Evolutionary conservation across 2,113 vertebrate genomes (phyloP).

Genomic region (Seriola dumerili): DNA sequence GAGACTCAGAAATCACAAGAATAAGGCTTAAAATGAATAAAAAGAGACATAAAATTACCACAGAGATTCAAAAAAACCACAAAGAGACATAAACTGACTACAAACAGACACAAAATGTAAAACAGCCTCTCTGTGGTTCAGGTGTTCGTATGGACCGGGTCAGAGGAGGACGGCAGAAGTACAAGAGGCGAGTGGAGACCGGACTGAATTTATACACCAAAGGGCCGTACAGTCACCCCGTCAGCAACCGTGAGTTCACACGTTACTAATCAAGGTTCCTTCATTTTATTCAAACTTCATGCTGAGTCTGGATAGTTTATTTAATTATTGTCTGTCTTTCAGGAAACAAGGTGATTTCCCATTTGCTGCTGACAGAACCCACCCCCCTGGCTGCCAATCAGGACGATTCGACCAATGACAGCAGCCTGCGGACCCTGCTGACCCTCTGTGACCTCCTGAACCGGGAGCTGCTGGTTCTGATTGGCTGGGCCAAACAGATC

Average conservation of each 20-base stretch:
- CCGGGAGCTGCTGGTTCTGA: conserved; percentile 84
- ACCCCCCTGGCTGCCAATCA: conserved; percentile 78
- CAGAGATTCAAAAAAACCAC: too few relatives aligned
- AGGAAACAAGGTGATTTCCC: conserved; percentile 85
- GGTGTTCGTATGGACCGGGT: conserved; percentile 86
- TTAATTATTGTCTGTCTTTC: not conserved
- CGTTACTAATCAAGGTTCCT: not conserved
- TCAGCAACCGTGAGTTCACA: conserved; percentile 42
- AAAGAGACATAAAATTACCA: too few relatives aligned
- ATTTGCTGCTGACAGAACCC: conserved; percentile 82
- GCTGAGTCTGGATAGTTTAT: not conserved
- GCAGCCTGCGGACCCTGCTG: conserved; percentile 79
- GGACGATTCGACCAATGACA: conserved; percentile 76
- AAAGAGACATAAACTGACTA: too few relatives aligned
- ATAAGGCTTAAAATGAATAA: too few relatives aligned
- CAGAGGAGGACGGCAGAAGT: conserved; percentile 84
- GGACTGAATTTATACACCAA: conserved; percentile 50
- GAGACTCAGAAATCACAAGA: not conserved
- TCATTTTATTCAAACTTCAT: not conserved
- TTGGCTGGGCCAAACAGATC: conserved; percentile 86
- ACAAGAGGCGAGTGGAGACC: conserved; percentile 78
- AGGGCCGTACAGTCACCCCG: conserved; percentile 28
- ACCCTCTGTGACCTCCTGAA: conserved; percentile 87
- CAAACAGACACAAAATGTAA: too few relatives aligned
- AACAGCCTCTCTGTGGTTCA: conserved; percentile 46